These are phyloP conservation scores for Diorhabda elongata DNA, from an alignment of 1,140 invertebrate genomes.

Conservation along the genomic window DNA sequence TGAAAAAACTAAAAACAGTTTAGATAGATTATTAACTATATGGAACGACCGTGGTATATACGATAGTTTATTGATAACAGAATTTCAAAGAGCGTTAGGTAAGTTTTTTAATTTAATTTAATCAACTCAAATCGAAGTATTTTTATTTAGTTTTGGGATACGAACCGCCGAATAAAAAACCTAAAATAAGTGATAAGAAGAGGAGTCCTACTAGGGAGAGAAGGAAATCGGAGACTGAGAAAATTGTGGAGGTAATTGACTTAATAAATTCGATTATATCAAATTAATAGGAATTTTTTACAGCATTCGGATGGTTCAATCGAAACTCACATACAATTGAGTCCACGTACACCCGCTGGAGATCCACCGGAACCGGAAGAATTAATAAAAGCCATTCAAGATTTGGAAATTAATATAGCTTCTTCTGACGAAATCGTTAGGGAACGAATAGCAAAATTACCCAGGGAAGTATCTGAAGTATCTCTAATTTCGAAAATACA, in stretches of 20 bases:
- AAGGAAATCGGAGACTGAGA: slow-evolving; percentile 52
- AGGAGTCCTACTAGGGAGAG: slow-evolving; percentile 32
- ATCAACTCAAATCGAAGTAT: no score
- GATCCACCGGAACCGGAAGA: slow-evolving; percentile 88
- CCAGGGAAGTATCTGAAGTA: slow-evolving; percentile 91
- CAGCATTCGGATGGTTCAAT: slow-evolving; percentile 64
- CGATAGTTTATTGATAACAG: slow-evolving; percentile 68
- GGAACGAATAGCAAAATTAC: slow-evolving; percentile 89
- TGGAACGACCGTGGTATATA: slow-evolving; percentile 93
- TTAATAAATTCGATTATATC: not conserved
- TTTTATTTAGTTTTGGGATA: slow-evolving; percentile 38
- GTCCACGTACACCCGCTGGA: slow-evolving; percentile 67
- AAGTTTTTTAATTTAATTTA: slow-evolving; percentile 8
- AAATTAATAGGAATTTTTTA: slow-evolving; percentile 31
- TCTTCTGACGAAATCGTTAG: slow-evolving; percentile 88
- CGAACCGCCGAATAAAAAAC: slow-evolving; percentile 50
- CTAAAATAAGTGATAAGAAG: slow-evolving; percentile 44
- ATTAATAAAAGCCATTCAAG: slow-evolving; percentile 75
- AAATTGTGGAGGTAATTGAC: slow-evolving; percentile 35
- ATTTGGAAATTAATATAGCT: slow-evolving; percentile 77
- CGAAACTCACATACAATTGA: slow-evolving; percentile 69
- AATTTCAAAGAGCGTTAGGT: slow-evolving; percentile 64
- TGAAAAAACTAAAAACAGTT: slow-evolving; percentile 71
- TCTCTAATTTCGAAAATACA: slow-evolving; percentile 76
- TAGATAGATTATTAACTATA: slow-evolving; percentile 79